These are phyloP conservation scores for Dendrolimus punctatus DNA, from an alignment of 1,140 invertebrate species.

Conservation along the genomic window DNA sequence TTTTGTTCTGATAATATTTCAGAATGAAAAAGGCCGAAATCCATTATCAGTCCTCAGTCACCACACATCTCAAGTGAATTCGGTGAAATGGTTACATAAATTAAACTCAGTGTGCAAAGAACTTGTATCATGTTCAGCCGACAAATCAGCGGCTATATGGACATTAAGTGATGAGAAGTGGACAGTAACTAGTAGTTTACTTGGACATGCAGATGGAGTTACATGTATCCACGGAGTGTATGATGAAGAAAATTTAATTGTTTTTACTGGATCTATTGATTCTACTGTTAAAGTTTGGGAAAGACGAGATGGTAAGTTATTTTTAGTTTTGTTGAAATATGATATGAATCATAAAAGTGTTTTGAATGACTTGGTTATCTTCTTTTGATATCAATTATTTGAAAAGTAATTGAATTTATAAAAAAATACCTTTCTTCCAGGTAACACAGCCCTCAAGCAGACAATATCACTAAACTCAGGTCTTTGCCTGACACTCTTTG, in stretches of 20 bases:
- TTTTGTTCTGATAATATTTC: slow-evolving; percentile 11
- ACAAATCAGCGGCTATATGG: slow-evolving; percentile 85
- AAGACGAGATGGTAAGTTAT: slow-evolving; percentile 41
- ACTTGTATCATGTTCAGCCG: slow-evolving; percentile 82
- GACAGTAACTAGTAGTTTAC: slow-evolving; percentile 60
- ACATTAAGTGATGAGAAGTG: slow-evolving; percentile 44
- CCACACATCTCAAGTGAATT: slow-evolving; percentile 75
- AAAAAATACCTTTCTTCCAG: slow-evolving; percentile 42
- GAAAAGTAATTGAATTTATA: too few relatives aligned
- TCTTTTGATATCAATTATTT: too few relatives aligned
- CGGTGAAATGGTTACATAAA: slow-evolving; percentile 82
- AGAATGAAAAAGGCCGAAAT: slow-evolving; percentile 40
- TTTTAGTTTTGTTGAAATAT: slow-evolving; percentile 5
- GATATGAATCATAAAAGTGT: too few relatives aligned
- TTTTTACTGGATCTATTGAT: slow-evolving; percentile 78
- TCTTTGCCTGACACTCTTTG: slow-evolving; percentile 74
- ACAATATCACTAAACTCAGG: slow-evolving; percentile 74
- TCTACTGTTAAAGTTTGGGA: slow-evolving; percentile 78
- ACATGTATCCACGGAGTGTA: slow-evolving; percentile 76
- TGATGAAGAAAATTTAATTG: slow-evolving; percentile 46
- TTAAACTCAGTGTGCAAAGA: slow-evolving; percentile 53
- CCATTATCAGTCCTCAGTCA: slow-evolving; percentile 43
- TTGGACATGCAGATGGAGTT: slow-evolving; percentile 73
- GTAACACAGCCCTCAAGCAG: slow-evolving; percentile 67
- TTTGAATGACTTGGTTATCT: too few relatives aligned